Percentiles rank a stretch among this genome's conserved stretches.
phyloP scores from a whole-genome alignment of 2,113 vertebrate genomes.

The Danio rerio region DNA sequence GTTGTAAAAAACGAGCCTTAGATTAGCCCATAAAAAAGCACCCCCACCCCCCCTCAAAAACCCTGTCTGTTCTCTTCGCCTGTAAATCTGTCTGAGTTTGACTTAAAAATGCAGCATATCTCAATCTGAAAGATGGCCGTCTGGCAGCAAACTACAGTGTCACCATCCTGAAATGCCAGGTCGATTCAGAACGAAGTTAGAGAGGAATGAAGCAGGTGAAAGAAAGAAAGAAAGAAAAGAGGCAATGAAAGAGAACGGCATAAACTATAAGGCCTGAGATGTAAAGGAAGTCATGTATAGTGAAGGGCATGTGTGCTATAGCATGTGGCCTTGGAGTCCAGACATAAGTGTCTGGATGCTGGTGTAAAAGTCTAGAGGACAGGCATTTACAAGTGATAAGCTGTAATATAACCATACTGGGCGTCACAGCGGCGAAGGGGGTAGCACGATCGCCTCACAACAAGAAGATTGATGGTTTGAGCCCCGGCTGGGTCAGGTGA shows the following conservation, averaged over 20 bases:
- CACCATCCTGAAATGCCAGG: conserved; percentile 39
- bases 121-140: conserved; percentile 73
- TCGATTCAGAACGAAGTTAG: conserved; percentile 11
- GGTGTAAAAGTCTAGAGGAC: conserved; percentile 11
- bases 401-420: conserved; percentile 9
- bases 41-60: conserved; percentile 46
- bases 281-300: background rate
- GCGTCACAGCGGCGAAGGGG: no score
- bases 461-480: no score
- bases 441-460: no score
- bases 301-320: background rate
- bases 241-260: conserved; percentile 35
- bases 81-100: conserved; percentile 77
- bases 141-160: conserved; percentile 68
- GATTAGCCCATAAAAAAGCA: conserved; percentile 66
- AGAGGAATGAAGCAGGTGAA: conserved; percentile 44
- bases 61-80: conserved; percentile 29
- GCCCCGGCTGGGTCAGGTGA: no score
- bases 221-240: conserved; percentile 2
- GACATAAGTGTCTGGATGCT: background rate
- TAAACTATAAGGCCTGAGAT: background rate
- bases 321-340: background rate
- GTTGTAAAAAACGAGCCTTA: conserved; percentile 57
- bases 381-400: background rate
- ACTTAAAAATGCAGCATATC: conserved; percentile 72